Base-by-base conservation (phyloP, 2,113 vertebrate species). In the Motacilla alba region DNA sequence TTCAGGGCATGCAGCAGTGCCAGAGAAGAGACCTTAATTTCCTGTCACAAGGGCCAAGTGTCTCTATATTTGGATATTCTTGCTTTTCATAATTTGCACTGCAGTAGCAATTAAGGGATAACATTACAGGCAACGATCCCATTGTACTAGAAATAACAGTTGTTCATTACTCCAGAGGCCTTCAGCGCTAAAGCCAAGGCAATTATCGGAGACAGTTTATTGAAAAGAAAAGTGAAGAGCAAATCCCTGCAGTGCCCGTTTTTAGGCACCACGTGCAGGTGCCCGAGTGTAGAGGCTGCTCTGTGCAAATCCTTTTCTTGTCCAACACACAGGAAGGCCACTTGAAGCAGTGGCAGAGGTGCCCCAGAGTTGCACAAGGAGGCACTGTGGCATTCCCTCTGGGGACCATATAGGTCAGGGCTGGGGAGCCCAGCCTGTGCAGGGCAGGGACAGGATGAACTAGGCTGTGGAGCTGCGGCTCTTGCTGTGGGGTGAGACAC, bases 101-200 rank as follows among this genome's bases (percentile, higher is more conserved):
- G 72, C 78, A 83, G 67, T 58, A 82, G 79, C 87, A 93, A 79
- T 95, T 96, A 94, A 92, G 50, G 87, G 69, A 69, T 86, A 62
- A 63, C 76, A 67, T 89, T 83, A 94, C 35, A 93, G 90, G 94
- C 81, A 87, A 27, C 1, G 27, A 90, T 89, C 85, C 84, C 75
- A 82, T 91, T 95, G 90, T 92, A 83, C 87, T 79, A 85, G 95
- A 87, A 94, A 90, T 88, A 94, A 93, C 75, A 94, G 58, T 91
- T 79, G 62, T 63, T 95, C 73, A 75, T 84, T 96, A 91, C 84
- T 91, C 84, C 17, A n/a, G 78, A 83, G 82, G 78, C 82, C 92
- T 96, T 90, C 41, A 10, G 41, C 78, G 89, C 52, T 72, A 72
- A 93, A 95, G 69, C 66, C 33, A 75, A 94, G 93, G 73, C 92